A percentile compares a stretch with the other conserved stretches of the same genome.
Evolutionary conservation across 2,797 vertebrate genomes (phyloP).

Genomic region (Danio aesculapii): DNA sequence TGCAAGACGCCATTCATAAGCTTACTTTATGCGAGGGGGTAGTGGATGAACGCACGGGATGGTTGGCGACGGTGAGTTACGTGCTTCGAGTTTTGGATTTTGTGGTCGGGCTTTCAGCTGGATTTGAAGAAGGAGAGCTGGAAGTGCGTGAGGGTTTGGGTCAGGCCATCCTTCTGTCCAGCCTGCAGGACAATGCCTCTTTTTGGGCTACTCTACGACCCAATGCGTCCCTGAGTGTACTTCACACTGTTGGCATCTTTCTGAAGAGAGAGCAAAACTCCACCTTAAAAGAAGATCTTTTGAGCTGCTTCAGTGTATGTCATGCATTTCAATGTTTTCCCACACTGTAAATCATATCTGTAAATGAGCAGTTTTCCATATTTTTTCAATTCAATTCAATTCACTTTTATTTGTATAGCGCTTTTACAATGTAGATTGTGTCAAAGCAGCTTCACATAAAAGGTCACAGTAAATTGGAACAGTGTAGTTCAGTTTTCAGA

Average conservation of each 20-base stretch:
- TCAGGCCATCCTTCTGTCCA: conserved; percentile 89
- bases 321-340: not conserved
- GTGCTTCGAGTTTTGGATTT: conserved; percentile 85
- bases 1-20: conserved; percentile 81
- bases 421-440: no score
- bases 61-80: conserved; percentile 81
- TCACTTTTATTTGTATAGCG: no score
- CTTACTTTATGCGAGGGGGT: conserved; percentile 82
- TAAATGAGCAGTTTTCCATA: no score
- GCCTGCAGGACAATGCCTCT: conserved; percentile 88
- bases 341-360: no score
- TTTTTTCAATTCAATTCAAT: no score
- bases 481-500: no score
- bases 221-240: conserved; percentile 81
- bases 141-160: conserved; percentile 84
- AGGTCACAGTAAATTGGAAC: no score
- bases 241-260: conserved; percentile 84
- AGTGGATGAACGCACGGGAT: conserved; percentile 77
- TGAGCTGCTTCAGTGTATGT: conserved; percentile 92
- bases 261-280: conserved; percentile 80
- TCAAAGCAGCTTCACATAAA: no score
- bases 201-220: conserved; percentile 84
- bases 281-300: conserved; percentile 83
- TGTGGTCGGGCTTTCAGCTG: conserved; percentile 82
- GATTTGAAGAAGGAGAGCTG: conserved; percentile 79